Evolutionary conservation across 2,888 invertebrate genomes (phyloP), one percentile per base, ranked within the genome.

Genomic region (Dolichomitus sp.): DNA sequence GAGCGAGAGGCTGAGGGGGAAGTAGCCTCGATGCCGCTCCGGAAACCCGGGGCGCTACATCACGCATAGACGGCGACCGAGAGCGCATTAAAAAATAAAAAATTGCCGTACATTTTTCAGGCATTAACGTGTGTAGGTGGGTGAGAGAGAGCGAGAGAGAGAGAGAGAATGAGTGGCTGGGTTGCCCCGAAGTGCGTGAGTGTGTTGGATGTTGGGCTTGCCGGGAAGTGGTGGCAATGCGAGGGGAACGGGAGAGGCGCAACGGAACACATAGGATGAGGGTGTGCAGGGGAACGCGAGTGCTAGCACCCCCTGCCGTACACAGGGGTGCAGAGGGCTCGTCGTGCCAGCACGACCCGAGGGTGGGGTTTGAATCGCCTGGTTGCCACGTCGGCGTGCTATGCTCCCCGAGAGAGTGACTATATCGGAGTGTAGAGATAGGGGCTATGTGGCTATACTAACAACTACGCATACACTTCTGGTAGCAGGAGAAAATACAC

Each of bases 101-200:
- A 93, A 93, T 93, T 92, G 93, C 93, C 91, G 92, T 92, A 93
- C 93, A 93, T 93, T 93, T 93, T 93, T 93, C 92, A 92, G 91
- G 92, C 92, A 92, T 92, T 92, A 92, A 92, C 92, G 87, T 85
- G 86, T 77, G 81, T 81, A 89, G 90, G 90, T 83, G 86, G 86
- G 80, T 30, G 59, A 19, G 9, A 17, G 33, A 33, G 76, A 66
- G 23, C 23, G 23, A 23, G 23, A 23, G 23, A 23, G 23, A 23
- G 2, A 23, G 23, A 23, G 59, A 19, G 9, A 17, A n/a, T 17
- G 76, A 66, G 73, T 40, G 72, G 75, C 70, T 50, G 54, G 81
- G 70, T 52, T 70, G 73, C 75, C 45, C 69, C 70, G 59, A 82
- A 73, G 63, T 74, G 68, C 63, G 59, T 68, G 68, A 66, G 63